Evolutionary conservation across 2,113 vertebrate species (phyloP).

Genomic region (Hydrochoerus hydrochaeris): DNA sequence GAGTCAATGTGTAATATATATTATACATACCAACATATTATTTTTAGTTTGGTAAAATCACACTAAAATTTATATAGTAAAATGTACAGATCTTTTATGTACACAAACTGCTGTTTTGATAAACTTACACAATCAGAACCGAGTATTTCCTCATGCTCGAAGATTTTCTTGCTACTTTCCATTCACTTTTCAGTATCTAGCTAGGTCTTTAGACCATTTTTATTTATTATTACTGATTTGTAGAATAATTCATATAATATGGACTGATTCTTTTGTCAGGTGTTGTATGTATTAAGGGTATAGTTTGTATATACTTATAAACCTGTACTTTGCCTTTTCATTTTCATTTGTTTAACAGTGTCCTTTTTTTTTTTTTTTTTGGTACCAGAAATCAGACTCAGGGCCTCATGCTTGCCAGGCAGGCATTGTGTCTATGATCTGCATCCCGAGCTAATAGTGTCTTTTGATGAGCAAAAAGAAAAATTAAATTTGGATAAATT

Average conservation of each 20-base stretch:
- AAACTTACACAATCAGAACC: neutral
- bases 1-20: neutral
- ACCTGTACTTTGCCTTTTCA: neutral
- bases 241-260: neutral
- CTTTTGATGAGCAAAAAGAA: neutral
- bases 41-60: constrained; percentile 17
- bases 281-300: neutral
- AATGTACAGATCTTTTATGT: neutral
- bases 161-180: neutral
- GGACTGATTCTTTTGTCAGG: neutral
- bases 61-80: neutral
- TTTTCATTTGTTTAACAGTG: neutral
- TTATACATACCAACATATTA: neutral
- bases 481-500: neutral
- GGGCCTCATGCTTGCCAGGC: too few species aligned
- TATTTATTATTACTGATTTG: neutral
- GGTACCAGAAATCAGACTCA: too few species aligned
- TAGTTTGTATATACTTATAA: neutral
- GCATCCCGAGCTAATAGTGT: neutral
- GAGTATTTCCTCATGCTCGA: neutral
- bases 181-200: neutral
- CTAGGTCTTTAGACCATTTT: neutral
- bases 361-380: too few species aligned
- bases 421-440: too few species aligned
- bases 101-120: neutral